Evolutionary conservation across 2,797 vertebrate species (phyloP).

Genomic region (Oreortyx pictus): DNA sequence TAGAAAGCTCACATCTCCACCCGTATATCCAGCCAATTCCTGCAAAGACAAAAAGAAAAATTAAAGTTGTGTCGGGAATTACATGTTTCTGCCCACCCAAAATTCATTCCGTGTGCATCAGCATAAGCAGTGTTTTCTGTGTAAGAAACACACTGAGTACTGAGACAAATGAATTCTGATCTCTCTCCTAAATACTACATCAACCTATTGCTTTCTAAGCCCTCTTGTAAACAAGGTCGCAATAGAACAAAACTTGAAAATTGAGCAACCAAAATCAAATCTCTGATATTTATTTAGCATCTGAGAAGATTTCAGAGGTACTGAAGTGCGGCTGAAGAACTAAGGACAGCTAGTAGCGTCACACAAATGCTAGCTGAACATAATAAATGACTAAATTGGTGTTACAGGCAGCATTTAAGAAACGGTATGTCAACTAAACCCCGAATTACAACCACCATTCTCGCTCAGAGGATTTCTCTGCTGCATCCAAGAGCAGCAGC

Average conservation of each 20-base stretch:
- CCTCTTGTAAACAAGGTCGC: neutral
- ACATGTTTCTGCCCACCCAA: neutral
- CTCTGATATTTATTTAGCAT: neutral
- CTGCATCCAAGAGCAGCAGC: neutral
- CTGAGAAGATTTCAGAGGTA: neutral
- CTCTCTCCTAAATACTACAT: neutral
- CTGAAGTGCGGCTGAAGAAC: neutral
- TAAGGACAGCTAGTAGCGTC: neutral
- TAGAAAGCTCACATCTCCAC: conserved; percentile 92
- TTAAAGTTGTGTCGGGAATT: neutral
- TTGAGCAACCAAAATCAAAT: neutral
- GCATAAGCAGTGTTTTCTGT: neutral
- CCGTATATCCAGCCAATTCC: conserved; percentile 94
- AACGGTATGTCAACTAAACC: neutral
- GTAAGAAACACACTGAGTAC: neutral
- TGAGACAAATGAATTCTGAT: neutral
- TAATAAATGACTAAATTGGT: neutral
- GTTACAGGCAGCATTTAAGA: neutral
- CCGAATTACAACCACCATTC: neutral
- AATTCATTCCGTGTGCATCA: neutral
- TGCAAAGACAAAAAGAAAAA: conserved; percentile 61
- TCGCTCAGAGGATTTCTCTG: neutral
- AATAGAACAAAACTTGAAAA: neutral
- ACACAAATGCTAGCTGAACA: neutral
- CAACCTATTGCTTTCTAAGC: neutral